Evolutionary conservation across 2,888 invertebrate genomes (phyloP).

Genomic region (Rhamnusium bicolor): DNA sequence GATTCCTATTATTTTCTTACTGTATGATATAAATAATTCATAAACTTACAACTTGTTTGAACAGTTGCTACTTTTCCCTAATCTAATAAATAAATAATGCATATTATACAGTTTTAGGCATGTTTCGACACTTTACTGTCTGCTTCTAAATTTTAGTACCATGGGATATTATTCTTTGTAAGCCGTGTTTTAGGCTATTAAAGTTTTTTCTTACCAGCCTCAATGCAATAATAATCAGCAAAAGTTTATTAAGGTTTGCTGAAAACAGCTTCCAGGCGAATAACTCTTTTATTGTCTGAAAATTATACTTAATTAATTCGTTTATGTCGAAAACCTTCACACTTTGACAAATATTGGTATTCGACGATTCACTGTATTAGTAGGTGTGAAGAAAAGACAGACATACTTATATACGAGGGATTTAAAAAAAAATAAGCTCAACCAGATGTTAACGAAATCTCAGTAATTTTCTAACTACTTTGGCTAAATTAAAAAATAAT

Average conservation of each 20-base stretch:
- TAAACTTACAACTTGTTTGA: slow-evolving; percentile 31
- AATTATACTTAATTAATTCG: slow-evolving; percentile 32
- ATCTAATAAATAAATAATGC: slow-evolving; percentile 38
- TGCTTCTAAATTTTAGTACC: slow-evolving; percentile 15
- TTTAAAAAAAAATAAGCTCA: no score
- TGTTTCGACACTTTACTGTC: slow-evolving; percentile 33
- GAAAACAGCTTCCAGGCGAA: slow-evolving; percentile 5
- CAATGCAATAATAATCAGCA: slow-evolving; percentile 30
- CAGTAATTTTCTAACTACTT: no score
- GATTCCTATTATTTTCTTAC: slow-evolving; percentile 26
- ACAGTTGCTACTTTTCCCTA: slow-evolving; percentile 34
- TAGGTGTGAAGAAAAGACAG: not conserved
- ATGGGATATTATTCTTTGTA: slow-evolving; percentile 11
- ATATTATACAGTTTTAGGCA: slow-evolving; percentile 31
- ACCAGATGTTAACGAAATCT: no score
- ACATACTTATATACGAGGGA: no score
- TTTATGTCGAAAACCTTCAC: not conserved
- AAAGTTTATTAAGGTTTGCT: slow-evolving; percentile 23
- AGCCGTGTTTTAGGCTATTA: slow-evolving; percentile 19
- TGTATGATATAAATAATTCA: slow-evolving; percentile 30
- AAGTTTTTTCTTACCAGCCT: not conserved
- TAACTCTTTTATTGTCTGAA: slow-evolving; percentile 30
- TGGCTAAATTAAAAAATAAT: no score
- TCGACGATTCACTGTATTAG: not conserved
- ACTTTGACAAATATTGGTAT: slow-evolving; percentile 11